Evolutionary conservation across 2,888 invertebrate species (phyloP).

Genomic region (Drosophila planitibia): DNA sequence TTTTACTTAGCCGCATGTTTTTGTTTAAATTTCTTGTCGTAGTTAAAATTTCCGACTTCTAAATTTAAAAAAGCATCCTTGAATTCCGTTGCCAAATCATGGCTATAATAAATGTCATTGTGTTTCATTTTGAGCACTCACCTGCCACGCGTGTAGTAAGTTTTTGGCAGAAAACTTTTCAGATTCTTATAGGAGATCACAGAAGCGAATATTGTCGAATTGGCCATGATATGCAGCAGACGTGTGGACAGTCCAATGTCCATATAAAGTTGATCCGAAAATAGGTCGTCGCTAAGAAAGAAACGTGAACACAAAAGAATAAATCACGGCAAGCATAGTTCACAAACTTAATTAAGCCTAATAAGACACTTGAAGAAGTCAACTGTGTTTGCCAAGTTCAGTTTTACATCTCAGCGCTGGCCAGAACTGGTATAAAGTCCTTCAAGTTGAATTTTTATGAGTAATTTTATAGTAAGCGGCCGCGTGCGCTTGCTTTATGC

Average conservation of each 20-base stretch:
- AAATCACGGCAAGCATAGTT: slow-evolving; percentile 28
- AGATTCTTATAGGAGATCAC: slow-evolving; percentile 85
- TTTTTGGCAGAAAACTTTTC: slow-evolving; percentile 85
- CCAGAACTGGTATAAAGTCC: slow-evolving; percentile 22
- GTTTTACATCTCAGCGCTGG: neutral
- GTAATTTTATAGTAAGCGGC: slow-evolving; percentile 48
- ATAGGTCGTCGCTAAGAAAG: slow-evolving; percentile 83
- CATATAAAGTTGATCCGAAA: slow-evolving; percentile 85
- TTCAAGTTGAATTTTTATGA: slow-evolving; percentile 60
- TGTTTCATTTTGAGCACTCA: slow-evolving; percentile 58
- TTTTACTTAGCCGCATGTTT: no score
- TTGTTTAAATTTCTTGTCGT: no score
- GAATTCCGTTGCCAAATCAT: neutral
- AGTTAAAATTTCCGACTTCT: neutral
- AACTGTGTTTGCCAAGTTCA: slow-evolving; percentile 17
- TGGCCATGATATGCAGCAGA: slow-evolving; percentile 83
- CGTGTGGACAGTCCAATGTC: slow-evolving; percentile 83
- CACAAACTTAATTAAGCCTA: slow-evolving; percentile 63
- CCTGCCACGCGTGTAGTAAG: slow-evolving; percentile 85
- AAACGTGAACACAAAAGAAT: slow-evolving; percentile 31
- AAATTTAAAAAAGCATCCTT: neutral
- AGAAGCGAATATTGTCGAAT: slow-evolving; percentile 84
- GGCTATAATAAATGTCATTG: neutral
- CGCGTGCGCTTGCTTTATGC: slow-evolving; percentile 53
- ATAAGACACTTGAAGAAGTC: slow-evolving; percentile 65